Evolutionary conservation across 1,140 invertebrate species (phyloP), one percentile per base, ranked within the genome.

Genomic region (Stegodyphus mimosarum): DNA sequence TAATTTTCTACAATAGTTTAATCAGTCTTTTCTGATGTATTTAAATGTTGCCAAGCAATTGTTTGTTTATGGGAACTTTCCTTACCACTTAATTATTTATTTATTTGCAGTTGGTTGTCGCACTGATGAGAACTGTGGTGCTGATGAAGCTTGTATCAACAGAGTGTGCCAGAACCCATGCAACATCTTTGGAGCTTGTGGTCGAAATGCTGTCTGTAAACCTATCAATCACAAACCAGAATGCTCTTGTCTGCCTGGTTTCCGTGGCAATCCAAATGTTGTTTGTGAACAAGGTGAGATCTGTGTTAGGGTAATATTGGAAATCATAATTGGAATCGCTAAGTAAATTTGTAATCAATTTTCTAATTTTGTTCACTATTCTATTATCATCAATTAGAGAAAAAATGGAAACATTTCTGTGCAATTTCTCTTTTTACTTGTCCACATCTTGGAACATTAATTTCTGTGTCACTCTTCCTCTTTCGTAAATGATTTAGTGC

Each of bases 161-260:
- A 53, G 87, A 11, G 77, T 88, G 7, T 89, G 89, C 70, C 87
- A 88, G 55, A 88, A 89, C 78, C 90, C 89, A 11, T 90, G 89
- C 86, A 86, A 83, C 33, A 66, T 88, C 13, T 88, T 77, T 72
- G 86, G 88, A 18, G 88, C 89, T 69, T 90, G 89, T 84, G 89
- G 89, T 10, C 49, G 87, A 48, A 90, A 90, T 87, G 88, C 89
- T 15, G 78, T 88, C 9, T 90, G 89, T 63, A 78, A 94, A 95
- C 84, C 88, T 2, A 92, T 95, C 49, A 95, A 96, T 89, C 95
- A 96, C 88, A 95, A 95, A 90, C 94, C 95, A 5, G 93, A 96
- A 84, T 96, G 95, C 89, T 94, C 92, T 67, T 96, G 95, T 90
- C 92, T 87, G 15, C 15, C 69, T 17, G 88, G 88, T 53, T 88